These are phyloP conservation scores for Brassicogethes aeneus DNA, from an alignment of 2,888 invertebrate species.

Conservation along the genomic window DNA sequence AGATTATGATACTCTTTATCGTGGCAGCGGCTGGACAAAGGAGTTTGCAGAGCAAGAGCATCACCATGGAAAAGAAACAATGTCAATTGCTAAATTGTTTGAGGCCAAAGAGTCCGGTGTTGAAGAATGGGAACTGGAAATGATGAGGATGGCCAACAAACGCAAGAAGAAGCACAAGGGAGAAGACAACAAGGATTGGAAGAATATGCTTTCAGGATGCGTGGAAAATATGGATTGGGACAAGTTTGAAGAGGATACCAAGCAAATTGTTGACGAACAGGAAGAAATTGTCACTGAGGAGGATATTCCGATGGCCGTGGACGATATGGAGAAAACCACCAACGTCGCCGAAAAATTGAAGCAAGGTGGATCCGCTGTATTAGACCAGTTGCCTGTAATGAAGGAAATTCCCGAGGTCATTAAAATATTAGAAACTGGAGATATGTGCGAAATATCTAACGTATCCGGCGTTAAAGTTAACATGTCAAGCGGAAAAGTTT, in stretches of 20 bases:
- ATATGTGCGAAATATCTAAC: constrained; percentile 49
- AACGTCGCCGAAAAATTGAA: constrained; percentile 52
- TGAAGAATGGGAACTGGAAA: constrained; percentile 37
- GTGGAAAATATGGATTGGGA: constrained; percentile 51
- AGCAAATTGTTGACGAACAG: constrained; percentile 61
- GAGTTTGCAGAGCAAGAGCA: constrained; percentile 41
- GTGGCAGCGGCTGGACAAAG: constrained; percentile 43
- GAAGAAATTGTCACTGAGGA: constrained; percentile 44
- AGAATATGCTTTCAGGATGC: constrained; percentile 47
- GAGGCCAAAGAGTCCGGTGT: constrained; percentile 37
- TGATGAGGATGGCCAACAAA: constrained; percentile 36
- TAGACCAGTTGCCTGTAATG: constrained; percentile 50
- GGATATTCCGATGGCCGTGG: constrained; percentile 42
- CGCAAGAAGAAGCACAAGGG: constrained; percentile 35
- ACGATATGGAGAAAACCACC: constrained; percentile 50
- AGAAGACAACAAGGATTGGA: constrained; percentile 32
- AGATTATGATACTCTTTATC: constrained; percentile 27
- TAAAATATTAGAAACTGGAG: constrained; percentile 50
- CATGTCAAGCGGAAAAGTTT: constrained; percentile 50
- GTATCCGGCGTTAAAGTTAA: constrained; percentile 50
- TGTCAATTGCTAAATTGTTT: constrained; percentile 55
- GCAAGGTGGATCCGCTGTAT: constrained; percentile 43
- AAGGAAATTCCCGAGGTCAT: constrained; percentile 55
- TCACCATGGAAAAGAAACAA: constrained; percentile 36
- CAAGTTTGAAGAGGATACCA: constrained; percentile 63